Evolutionary conservation across 2,888 invertebrate genomes (phyloP).

Genomic region (Clostera curtula): DNA sequence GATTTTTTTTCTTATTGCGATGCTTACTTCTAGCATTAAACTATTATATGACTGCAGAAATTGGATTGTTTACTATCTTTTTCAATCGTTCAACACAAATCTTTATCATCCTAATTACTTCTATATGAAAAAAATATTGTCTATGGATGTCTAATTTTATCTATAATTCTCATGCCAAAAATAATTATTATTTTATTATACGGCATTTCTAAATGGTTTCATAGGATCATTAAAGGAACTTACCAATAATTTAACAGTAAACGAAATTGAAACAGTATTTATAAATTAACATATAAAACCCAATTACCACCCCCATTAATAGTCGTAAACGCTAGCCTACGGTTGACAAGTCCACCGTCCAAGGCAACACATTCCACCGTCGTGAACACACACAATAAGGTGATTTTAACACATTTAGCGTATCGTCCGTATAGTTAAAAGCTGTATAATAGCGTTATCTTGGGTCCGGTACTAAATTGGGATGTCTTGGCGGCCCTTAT

Average conservation of each 20-base stretch:
- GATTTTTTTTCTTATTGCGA: too few species aligned
- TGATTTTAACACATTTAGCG: conserved; percentile 69
- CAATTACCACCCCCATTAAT: conserved; percentile 8
- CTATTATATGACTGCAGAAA: too few species aligned
- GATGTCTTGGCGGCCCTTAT: conserved; percentile 67
- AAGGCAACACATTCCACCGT: conserved; percentile 33
- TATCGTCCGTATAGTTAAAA: conserved; percentile 72
- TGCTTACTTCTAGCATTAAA: too few species aligned
- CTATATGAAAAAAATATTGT: too few species aligned
- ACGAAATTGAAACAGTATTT: conserved; percentile 1
- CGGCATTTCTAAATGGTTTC: too few species aligned
- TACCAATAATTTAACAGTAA: too few species aligned
- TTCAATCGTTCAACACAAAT: not conserved
- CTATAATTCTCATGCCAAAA: too few species aligned
- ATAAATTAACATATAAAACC: conserved; percentile 9
- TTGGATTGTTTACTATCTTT: too few species aligned
- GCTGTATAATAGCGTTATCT: conserved; percentile 75
- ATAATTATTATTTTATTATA: too few species aligned
- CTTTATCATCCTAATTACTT: not conserved
- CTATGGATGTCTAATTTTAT: too few species aligned
- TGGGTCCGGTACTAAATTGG: conserved; percentile 70
- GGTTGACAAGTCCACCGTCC: conserved; percentile 33
- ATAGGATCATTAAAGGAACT: too few species aligned
- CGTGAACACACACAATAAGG: conserved; percentile 49
- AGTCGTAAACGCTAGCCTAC: conserved; percentile 17